Conservation (phyloP, 2,888 invertebrate species). For the Teleiodes luculella region DNA sequence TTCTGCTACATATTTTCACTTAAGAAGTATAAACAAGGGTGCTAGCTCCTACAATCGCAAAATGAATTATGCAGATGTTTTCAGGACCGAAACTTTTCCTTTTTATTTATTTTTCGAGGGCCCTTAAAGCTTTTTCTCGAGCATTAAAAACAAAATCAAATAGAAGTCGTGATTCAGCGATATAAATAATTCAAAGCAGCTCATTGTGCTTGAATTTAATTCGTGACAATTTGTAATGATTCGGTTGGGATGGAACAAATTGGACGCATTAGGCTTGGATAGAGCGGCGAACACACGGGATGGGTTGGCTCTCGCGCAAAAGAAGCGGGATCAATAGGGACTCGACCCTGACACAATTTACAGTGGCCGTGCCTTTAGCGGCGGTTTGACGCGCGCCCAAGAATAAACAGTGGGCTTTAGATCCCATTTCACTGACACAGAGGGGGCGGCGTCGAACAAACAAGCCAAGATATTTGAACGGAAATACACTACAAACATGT, state of each 20-base stretch:
- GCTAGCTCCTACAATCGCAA: conserved; percentile 8
- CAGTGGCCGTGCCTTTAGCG: conserved; percentile 57
- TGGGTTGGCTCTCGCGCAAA: conserved; percentile 52
- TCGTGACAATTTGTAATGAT: background rate
- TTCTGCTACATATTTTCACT: background rate
- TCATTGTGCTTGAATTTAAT: background rate
- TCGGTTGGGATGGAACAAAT: conserved; percentile 36
- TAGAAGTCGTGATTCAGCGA: conserved; percentile 5
- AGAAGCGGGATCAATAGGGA: conserved; percentile 70
- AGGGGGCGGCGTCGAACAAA: conserved; percentile 39
- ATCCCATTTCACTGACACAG: conserved; percentile 45
- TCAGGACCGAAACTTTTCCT: conserved; percentile 5
- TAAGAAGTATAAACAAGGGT: background rate
- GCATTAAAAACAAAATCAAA: conserved; percentile 7
- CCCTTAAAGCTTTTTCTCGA: conserved; percentile 1
- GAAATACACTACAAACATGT: conserved; percentile 23
- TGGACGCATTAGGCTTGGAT: conserved; percentile 44
- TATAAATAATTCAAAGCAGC: conserved; percentile 12
- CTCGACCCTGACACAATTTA: conserved; percentile 74
- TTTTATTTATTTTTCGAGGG: conserved; percentile 5
- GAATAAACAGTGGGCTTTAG: conserved; percentile 64
- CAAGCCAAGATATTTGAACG: conserved; percentile 35
- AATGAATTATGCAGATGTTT: conserved; percentile 19
- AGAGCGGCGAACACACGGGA: conserved; percentile 54
- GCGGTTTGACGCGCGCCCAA: conserved; percentile 51